Base-by-base conservation (phyloP, 2,113 vertebrate species). In the Craseonycteris thonglongyai region DNA sequence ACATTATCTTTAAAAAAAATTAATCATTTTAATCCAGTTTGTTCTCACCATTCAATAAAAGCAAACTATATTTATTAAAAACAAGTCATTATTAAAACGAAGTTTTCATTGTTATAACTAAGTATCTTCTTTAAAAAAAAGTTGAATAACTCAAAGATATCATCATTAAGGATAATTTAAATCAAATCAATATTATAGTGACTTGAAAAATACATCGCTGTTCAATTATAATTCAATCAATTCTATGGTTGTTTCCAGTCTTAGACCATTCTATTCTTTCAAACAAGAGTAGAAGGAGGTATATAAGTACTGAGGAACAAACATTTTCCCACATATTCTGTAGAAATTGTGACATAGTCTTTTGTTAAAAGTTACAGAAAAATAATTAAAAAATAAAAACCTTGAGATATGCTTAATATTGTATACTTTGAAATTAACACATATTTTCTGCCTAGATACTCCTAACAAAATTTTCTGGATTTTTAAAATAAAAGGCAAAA, bases 81-180 rank as follows among this genome's bases (percentile, higher is more conserved):
- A n/a, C n/a, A n/a, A n/a, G n/a, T n/a, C 16, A 40, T 51, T 51
- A 51, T 51, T 51, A 51, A 51, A 51, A 51, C 49, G 14, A 19
- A 82, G 13, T 13, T 81, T 83, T 51, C 33, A 92, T 40, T 61
- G 33, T 74, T 61, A 78, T 75, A 81, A 65, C 14, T 15, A 72
- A 88, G 21, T 11, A 88, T 89, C 0, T 80, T 58, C 12, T 75
- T 68, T 42, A 28, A 61, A 95, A 85, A 61, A 26, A 78, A 38
- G 33, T 45, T 59, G n/a, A 71, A 72, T 88, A 68, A 75, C 58
- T 94, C 40, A 81, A 72, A 75, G 75, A 72, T 76, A 4, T 22
- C 76, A 45, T 71, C 26, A 89, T 85, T 71, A 81, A 79, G 88
- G 63, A 87, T 8, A 92, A 82, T 85, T 91, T 85, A 76, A 88